Evolutionary conservation across 2,113 vertebrate genomes (phyloP).

Genomic region (Pseudorasbora parva): DNA sequence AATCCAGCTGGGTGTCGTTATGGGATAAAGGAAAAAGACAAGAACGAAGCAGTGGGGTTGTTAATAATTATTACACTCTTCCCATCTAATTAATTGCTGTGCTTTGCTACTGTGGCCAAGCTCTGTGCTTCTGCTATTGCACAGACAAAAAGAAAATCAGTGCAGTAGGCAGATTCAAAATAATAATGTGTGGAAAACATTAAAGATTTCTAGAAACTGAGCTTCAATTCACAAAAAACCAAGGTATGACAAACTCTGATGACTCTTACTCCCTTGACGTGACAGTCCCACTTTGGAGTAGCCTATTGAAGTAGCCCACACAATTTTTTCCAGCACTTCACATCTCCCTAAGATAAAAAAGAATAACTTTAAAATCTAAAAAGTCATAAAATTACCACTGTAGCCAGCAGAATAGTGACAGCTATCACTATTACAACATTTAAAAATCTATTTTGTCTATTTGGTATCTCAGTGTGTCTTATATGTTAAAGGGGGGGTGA

Average conservation of each 20-base stretch:
- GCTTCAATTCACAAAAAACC: not conserved
- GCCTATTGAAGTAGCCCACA: too few species aligned
- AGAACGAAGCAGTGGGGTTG: not conserved
- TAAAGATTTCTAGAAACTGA: not conserved
- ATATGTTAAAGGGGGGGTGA: too few species aligned
- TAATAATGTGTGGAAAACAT: not conserved
- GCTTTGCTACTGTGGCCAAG: not conserved
- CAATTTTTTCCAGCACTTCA: too few species aligned
- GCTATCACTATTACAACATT: too few species aligned
- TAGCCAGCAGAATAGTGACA: too few species aligned
- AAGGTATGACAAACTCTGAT: too few species aligned
- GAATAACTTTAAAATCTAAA: too few species aligned
- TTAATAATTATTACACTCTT: slow-evolving; percentile 10
- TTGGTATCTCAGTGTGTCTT: too few species aligned
- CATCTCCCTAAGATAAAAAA: too few species aligned
- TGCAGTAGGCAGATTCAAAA: not conserved
- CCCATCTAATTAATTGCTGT: not conserved
- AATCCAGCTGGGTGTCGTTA: slow-evolving; percentile 31
- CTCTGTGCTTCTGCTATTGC: not conserved
- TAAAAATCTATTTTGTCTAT: too few species aligned
- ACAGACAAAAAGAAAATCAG: not conserved
- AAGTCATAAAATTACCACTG: too few species aligned
- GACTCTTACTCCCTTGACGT: too few species aligned
- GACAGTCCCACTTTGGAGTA: not conserved
- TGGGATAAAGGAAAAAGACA: slow-evolving; percentile 59